phyloP scores from a whole-genome alignment of 2,113 vertebrate genomes.

The Pseudonaja textilis region DNA sequence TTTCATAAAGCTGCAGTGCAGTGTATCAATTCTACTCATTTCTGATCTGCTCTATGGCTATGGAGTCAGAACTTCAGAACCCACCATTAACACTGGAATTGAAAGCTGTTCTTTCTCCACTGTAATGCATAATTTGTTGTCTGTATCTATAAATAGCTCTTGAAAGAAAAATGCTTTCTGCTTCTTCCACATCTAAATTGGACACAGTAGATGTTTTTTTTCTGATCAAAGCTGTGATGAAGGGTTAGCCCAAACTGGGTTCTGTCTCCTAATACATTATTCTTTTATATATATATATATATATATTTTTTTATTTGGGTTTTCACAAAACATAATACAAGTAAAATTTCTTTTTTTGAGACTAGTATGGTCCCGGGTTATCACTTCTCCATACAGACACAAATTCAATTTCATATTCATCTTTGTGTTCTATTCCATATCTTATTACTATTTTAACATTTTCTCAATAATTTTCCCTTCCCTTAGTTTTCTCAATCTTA shows the following conservation, averaged over 20 bases:
- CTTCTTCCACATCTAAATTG: neutral
- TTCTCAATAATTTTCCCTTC: no score
- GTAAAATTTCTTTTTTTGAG: no score
- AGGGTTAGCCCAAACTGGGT: neutral
- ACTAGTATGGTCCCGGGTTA: no score
- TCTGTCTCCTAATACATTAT: neutral
- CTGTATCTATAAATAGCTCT: neutral
- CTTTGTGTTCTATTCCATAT: no score
- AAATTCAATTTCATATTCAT: no score
- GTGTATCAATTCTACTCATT: neutral
- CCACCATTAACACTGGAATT: neutral
- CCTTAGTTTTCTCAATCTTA: no score
- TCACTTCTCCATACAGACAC: no score
- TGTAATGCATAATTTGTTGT: neutral
- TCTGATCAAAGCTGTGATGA: neutral
- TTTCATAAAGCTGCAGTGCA: neutral
- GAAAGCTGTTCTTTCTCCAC: neutral
- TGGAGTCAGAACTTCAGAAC: neutral
- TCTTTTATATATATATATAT: no score
- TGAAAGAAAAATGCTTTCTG: neutral
- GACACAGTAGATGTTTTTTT: neutral
- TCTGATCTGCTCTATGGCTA: neutral
- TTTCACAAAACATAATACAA: no score
- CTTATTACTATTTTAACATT: no score
- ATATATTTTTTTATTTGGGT: no score